Evolutionary conservation across 1,140 invertebrate species (phyloP), one percentile per base, ranked within the genome.

Genomic region (Acromyrmex charruanus): DNA sequence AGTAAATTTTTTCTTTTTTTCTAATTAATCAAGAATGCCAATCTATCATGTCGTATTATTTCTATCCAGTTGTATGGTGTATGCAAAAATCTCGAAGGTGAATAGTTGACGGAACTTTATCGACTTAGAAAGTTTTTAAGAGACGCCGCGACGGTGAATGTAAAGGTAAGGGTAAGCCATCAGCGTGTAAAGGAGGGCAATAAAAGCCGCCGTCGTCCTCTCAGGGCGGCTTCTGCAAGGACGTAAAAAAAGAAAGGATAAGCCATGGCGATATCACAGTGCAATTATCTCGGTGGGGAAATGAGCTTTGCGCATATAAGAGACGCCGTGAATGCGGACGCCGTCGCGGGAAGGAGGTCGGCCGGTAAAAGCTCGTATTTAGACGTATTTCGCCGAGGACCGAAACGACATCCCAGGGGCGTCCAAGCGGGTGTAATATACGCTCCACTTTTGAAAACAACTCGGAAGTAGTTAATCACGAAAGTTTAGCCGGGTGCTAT

Each of bases 201-300:
- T 90, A 90, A 90, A 86, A 90, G 79, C 44, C 69, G 39, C 28
- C 44, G 28, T 80, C 39, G 31, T 49, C 31, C 72, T 25, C 35
- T 25, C 21, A 31, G 5, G 5, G 31, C 16, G 16, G 49, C 31
- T 44, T 39, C 12, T 39, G 39, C 66, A 72, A 66, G 25, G 31
- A 90, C 85, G 63, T 80, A 69, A 59, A 77, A 66, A 18, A 68
- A 89, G 92, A 91, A 92, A 93, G 84, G 82, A 82, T 79, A 85
- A 87, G 87, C 89, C 88, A 89, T 84, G 72, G 72, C 89, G 90
- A 91, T 92, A 93, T 93, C 92, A 93, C 91, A 90, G 93, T 93
- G 91, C 92, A 94, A 94, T 94, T 93, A 94, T 94, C 91, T 93
- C 89, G 74, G 85, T 86, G 91, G 75, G 92, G 90, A 94, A 94